phyloP scores from a whole-genome alignment of 2,888 invertebrate genomes.

The Camponotus fellah region DNA sequence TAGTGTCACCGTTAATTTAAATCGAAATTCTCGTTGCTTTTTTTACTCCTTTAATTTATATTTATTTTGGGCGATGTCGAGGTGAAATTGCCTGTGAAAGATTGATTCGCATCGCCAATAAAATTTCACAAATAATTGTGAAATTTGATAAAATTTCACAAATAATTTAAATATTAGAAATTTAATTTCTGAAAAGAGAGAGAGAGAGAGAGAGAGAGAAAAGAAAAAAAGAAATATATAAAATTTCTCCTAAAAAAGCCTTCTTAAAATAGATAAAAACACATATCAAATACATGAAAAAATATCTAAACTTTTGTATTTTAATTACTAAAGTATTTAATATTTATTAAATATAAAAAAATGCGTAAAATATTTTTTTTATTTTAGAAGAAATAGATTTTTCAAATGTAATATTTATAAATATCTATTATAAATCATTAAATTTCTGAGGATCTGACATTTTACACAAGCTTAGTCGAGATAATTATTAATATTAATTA shows the following conservation, averaged over 20 bases:
- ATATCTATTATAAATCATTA: background rate
- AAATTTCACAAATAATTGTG: background rate
- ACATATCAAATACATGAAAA: too few species aligned
- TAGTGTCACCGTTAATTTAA: slow-evolving; percentile 25
- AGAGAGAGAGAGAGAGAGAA: too few species aligned
- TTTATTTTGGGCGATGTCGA: background rate
- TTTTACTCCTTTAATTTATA: background rate
- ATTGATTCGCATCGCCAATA: background rate
- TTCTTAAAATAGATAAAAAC: background rate
- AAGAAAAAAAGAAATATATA: background rate
- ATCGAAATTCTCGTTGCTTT: background rate
- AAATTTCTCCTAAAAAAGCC: background rate
- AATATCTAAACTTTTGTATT: too few species aligned
- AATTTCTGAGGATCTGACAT: background rate
- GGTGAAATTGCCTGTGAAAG: background rate
- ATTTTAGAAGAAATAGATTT: background rate
- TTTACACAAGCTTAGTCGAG: background rate
- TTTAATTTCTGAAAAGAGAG: background rate
- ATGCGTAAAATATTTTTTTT: too few species aligned
- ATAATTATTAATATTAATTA: background rate
- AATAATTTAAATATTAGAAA: background rate
- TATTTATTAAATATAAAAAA: too few species aligned
- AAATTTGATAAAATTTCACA: background rate
- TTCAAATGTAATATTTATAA: background rate
- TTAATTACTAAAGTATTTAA: too few species aligned